These are phyloP conservation scores for Mus musculus DNA, from an alignment of 2,113 vertebrate genomes.

Conservation along the genomic window GRCm39 chr10:129985001-129985500, in stretches of 20 bases:
- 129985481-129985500: constrained; percentile 47
- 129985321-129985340: constrained; percentile 71
- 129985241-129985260: constrained; percentile 74
- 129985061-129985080: too few species aligned
- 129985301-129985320: constrained; percentile 68
- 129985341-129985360: constrained; percentile 11
- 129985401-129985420: not conserved
- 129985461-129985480: constrained; percentile 45
- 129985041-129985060: too few species aligned
- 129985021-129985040: too few species aligned
- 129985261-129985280: constrained; percentile 68
- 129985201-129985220: not conserved
- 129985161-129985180: too few species aligned
- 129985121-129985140: too few species aligned
- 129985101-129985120: too few species aligned
- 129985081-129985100: too few species aligned
- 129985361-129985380: constrained; percentile 68
- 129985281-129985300: not conserved
- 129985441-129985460: not conserved
- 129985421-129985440: constrained; percentile 75
- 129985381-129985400: constrained; percentile 50
- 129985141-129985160: too few species aligned
- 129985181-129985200: too few species aligned
- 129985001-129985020: too few species aligned
- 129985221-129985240: constrained; percentile 16